phyloP scores from a whole-genome alignment of 53 echinoderm and acorn worm genomes.

The Stichopus horrens region DNA sequence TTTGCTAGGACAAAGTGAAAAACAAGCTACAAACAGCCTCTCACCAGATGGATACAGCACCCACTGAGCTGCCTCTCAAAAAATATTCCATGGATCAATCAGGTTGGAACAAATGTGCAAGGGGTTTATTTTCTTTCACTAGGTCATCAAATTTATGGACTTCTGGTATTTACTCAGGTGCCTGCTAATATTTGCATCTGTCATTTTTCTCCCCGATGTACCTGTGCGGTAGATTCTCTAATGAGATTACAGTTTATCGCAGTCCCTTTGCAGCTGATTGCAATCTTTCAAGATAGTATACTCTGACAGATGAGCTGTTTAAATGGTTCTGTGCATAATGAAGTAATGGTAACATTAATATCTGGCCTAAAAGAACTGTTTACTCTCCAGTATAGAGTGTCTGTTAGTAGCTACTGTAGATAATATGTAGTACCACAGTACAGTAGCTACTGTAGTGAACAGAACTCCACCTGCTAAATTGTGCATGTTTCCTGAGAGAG shows the following conservation, averaged over 20 bases:
- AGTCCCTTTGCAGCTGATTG: neutral
- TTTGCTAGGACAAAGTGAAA: neutral
- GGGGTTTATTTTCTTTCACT: neutral
- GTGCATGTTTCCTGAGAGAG: too few species aligned
- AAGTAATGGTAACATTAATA: too few species aligned
- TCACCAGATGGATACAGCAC: neutral
- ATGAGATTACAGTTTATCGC: neutral
- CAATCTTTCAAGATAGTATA: neutral
- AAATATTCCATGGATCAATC: neutral
- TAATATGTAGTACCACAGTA: too few species aligned
- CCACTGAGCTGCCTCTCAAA: neutral
- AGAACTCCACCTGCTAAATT: too few species aligned
- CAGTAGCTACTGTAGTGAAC: too few species aligned
- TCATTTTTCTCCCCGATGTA: neutral
- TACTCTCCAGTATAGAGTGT: too few species aligned
- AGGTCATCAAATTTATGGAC: neutral
- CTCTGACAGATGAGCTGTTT: too few species aligned
- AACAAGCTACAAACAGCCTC: neutral
- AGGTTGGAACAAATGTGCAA: neutral
- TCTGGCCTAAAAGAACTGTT: too few species aligned
- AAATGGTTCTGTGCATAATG: too few species aligned
- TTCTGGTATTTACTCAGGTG: neutral
- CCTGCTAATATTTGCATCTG: neutral
- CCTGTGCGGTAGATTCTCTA: neutral
- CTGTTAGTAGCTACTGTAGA: too few species aligned